phyloP scores from a whole-genome alignment of 2,888 invertebrate genomes.

The Polydrusus tereticollis region DNA sequence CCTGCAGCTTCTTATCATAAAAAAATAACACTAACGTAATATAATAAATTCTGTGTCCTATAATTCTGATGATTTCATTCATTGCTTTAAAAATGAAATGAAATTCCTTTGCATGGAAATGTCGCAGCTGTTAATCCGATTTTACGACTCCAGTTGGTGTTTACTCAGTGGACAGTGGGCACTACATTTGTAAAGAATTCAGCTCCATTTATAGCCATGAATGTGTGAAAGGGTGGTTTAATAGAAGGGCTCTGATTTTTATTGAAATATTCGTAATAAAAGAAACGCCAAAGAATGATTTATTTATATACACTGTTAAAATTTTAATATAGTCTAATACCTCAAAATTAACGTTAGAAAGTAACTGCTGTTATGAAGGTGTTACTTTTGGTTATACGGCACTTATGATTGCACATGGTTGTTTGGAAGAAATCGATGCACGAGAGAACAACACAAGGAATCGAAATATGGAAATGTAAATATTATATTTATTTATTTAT shows the following conservation, averaged over 20 bases:
- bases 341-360: too few relatives aligned
- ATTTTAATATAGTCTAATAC: too few relatives aligned
- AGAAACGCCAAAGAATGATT: too few relatives aligned
- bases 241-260: background rate
- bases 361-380: too few relatives aligned
- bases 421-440: too few relatives aligned
- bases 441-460: too few relatives aligned
- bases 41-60: background rate
- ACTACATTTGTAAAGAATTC: background rate
- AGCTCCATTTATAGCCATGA: background rate
- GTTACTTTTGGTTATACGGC: too few relatives aligned
- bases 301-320: too few relatives aligned
- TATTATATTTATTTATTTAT: too few relatives aligned
- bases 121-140: background rate
- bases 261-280: background rate
- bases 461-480: too few relatives aligned
- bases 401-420: too few relatives aligned
- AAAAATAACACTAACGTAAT: background rate
- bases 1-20: too few relatives aligned
- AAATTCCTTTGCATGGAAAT: background rate
- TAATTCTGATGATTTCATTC: background rate
- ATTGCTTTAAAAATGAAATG: background rate
- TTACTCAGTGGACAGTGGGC: background rate
- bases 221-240: background rate
- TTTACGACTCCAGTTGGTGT: background rate